Evolutionary conservation across 2,113 vertebrate species (phyloP), one percentile per base, ranked within the genome.

Genomic region (Epinephelus cyanopodus): DNA sequence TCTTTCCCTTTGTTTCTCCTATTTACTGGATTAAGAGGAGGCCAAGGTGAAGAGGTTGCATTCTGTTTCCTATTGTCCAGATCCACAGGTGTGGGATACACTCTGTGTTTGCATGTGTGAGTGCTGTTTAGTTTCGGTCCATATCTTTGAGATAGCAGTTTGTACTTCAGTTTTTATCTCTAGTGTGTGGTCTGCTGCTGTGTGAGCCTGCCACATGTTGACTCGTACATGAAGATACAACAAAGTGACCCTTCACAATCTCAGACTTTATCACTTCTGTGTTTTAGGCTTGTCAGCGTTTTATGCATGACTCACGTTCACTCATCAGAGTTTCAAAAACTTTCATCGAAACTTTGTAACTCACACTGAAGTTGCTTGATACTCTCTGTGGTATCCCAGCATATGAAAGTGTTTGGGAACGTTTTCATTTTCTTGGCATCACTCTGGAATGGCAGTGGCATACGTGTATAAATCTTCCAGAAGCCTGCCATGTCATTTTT

Each of bases 1-100:
- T 62, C 48, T 68, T 48, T 83, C 0, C 50, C 86, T 92, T 92
- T 94, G 89, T 93, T 92, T 90, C 21, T 84, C 64, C 39, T 84
- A 13, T 87, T 89, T 81, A 60, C 61, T 82, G 81, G 77, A 88
- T 87, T 88, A 88, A 71, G 76, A 77, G 42, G 17, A 63, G 79
- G 1, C 54, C 14, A 61, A 62, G 63, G 61, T 83, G 67, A 75
- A 74, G 66, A 64, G 83, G 58, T 81, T 84, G 77, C 54, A 66
- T 77, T 79, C 58, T 78, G 53, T 72, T 42, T 53, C 79, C 48
- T 78, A 77, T 90, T 85, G 88, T 90, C 66, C 61, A 37, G 54
- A 58, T 64, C 74, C 54, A 81, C 94, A 93, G 89, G 90, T 95
- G 92, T 90, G 72, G 53, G 63, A 61, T 66, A 21, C 14, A 17